These are phyloP conservation scores for Merops nubicus DNA, from an alignment of 2,113 vertebrate species.

Conservation along the genomic window DNA sequence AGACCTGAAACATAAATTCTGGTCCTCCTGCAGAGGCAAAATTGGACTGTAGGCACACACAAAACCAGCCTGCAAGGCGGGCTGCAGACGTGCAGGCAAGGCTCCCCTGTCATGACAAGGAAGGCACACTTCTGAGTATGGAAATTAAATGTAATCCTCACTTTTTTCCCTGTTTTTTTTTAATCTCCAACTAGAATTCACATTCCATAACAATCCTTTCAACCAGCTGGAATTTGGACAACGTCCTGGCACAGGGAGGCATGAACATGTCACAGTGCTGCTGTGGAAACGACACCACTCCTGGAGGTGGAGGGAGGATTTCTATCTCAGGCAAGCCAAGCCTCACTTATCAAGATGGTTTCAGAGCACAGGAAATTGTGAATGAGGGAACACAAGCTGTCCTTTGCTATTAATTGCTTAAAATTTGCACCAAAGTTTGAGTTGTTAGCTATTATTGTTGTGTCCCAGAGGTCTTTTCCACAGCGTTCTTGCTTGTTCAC, in stretches of 20 bases:
- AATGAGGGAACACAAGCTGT: background rate
- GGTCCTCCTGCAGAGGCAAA: constrained; percentile 28
- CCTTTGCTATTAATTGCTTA: constrained; percentile 7
- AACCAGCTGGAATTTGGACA: constrained; percentile 28
- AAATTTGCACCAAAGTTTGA: constrained; percentile 24
- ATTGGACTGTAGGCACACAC: constrained; percentile 29
- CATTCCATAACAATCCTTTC: background rate
- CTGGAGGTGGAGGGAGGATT: background rate
- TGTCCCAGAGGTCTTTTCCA: constrained; percentile 23
- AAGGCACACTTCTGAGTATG: constrained; percentile 52
- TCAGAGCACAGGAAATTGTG: background rate
- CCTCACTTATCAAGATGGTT: background rate
- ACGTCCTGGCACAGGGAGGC: constrained; percentile 7
- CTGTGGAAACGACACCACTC: constrained; percentile 1
- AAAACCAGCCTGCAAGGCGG: background rate
- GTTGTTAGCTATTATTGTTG: constrained; percentile 25
- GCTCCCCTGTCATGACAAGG: constrained; percentile 48
- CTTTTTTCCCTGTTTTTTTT: background rate
- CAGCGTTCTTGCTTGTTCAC: constrained; percentile 49
- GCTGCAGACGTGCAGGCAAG: background rate
- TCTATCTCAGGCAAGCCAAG: constrained; percentile 14
- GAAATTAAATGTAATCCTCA: constrained; percentile 39
- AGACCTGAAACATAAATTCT: constrained; percentile 66
- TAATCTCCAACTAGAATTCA: constrained; percentile 20
- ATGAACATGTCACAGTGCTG: background rate